These are phyloP conservation scores for Drosophila demipolita DNA, from an alignment of 2,888 invertebrate genomes.

Conservation along the genomic window DNA sequence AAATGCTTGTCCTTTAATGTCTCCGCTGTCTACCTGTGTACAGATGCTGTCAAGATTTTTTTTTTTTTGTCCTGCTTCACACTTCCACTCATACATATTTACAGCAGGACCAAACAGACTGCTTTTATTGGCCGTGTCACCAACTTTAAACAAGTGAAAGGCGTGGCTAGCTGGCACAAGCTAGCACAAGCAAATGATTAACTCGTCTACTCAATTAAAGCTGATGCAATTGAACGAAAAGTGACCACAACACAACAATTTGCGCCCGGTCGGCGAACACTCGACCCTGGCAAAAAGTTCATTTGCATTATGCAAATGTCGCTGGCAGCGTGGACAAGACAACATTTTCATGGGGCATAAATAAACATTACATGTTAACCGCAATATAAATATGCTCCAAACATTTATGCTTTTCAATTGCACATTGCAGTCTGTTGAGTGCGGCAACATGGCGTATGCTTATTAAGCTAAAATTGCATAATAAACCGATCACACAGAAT, in stretches of 20 bases:
- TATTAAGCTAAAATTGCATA: conserved; percentile 57
- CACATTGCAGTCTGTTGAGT: conserved; percentile 21
- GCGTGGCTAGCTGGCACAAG: conserved; percentile 8
- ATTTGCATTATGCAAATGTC: conserved; percentile 72
- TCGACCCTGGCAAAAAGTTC: conserved; percentile 25
- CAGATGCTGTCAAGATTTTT: conserved; percentile 13
- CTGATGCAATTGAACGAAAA: conserved; percentile 43
- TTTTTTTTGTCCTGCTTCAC: conserved; percentile 14
- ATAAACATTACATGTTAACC: conserved; percentile 71
- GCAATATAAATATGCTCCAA: conserved; percentile 61
- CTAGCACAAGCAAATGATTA: conserved; percentile 33
- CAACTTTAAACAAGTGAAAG: conserved; percentile 20
- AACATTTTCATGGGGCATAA: conserved; percentile 58
- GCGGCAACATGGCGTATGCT: conserved; percentile 42
- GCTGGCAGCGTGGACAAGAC: conserved; percentile 33
- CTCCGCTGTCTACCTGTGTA: conserved; percentile 20
- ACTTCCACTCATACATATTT: neutral
- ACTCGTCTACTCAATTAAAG: conserved; percentile 59
- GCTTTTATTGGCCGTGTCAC: neutral
- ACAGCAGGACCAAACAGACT: neutral
- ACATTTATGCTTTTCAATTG: conserved; percentile 40
- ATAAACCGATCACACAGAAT: conserved; percentile 56
- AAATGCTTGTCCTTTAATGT: conserved; percentile 52
- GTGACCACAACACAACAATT: conserved; percentile 27
- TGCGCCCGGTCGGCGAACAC: conserved; percentile 10